phyloP scores from a whole-genome alignment of 2,113 vertebrate species.

The Ranitomeya imitator region DNA sequence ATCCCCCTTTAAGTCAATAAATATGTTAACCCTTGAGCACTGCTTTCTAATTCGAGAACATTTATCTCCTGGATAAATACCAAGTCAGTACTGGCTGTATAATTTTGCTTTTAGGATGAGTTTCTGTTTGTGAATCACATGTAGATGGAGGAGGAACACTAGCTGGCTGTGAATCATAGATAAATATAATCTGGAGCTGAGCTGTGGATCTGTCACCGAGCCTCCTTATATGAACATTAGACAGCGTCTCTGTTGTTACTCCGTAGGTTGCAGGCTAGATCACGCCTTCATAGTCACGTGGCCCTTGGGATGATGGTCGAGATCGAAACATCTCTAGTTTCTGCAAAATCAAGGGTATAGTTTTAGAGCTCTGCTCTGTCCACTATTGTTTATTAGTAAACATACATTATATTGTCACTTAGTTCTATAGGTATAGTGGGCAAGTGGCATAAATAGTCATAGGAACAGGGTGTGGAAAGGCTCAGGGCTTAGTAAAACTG shows the following conservation, averaged over 20 bases:
- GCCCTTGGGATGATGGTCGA: background rate
- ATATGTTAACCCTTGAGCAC: background rate
- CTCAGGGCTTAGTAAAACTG: too few relatives aligned
- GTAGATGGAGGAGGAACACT: conserved; percentile 31
- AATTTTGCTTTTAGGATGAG: conserved; percentile 29
- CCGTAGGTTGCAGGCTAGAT: background rate
- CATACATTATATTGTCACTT: background rate
- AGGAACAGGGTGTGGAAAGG: too few relatives aligned
- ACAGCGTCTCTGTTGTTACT: conserved; percentile 5
- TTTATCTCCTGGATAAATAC: background rate
- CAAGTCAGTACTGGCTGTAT: conserved; percentile 25
- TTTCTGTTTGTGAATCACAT: conserved; percentile 39
- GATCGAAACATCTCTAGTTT: background rate
- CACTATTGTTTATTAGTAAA: background rate
- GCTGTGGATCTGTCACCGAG: conserved; percentile 25
- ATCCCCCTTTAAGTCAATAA: background rate
- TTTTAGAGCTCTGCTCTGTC: background rate
- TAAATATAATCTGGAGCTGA: conserved; percentile 52
- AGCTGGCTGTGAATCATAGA: conserved; percentile 49
- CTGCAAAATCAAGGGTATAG: background rate
- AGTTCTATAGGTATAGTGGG: background rate
- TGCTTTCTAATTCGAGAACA: background rate
- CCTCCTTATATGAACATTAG: conserved; percentile 50
- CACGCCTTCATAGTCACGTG: background rate
- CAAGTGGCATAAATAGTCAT: background rate